Percentiles rank a stretch among this genome's conserved stretches.
Conservation (phyloP, 2,113 vertebrate genomes). For the Pampusana beccarii region DNA sequence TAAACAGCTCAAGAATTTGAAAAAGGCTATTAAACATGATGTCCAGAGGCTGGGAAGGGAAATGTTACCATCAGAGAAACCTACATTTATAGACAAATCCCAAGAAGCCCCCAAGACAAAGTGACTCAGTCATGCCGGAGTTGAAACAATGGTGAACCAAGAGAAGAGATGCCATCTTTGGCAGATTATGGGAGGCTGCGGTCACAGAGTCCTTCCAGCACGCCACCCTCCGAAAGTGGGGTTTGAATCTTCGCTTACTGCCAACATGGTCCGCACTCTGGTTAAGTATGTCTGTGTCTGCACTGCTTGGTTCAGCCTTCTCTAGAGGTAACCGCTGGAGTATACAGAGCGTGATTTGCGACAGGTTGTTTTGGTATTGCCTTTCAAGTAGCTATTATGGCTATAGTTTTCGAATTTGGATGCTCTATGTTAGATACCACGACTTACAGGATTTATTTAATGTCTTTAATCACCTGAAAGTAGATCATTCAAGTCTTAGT, state of each 20-base stretch:
- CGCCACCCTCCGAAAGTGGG: neutral
- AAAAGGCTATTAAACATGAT: neutral
- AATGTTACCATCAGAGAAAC: neutral
- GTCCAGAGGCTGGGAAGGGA: neutral
- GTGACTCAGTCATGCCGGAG: neutral
- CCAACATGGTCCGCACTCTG: rapidly evolving
- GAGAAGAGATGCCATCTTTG: neutral
- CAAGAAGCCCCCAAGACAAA: neutral
- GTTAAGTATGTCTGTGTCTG: neutral
- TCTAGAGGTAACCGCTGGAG: neutral
- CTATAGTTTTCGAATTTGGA: neutral
- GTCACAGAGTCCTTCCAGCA: neutral
- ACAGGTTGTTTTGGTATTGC: neutral
- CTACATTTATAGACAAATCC: neutral
- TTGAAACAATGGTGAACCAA: neutral
- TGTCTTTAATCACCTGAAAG: neutral
- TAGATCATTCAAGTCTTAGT: neutral
- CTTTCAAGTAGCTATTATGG: neutral
- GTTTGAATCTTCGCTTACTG: neutral
- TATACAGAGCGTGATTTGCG: neutral
- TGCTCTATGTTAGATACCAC: neutral
- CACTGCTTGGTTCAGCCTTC: neutral
- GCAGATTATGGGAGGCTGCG: neutral
- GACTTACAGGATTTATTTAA: neutral
- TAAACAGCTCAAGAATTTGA: neutral